Percentiles rank a stretch among this genome's conserved stretches.
These are phyloP conservation scores for Lepilemur septentrionalis DNA, from an alignment of 2,797 vertebrate species.

Conservation along the genomic window DNA sequence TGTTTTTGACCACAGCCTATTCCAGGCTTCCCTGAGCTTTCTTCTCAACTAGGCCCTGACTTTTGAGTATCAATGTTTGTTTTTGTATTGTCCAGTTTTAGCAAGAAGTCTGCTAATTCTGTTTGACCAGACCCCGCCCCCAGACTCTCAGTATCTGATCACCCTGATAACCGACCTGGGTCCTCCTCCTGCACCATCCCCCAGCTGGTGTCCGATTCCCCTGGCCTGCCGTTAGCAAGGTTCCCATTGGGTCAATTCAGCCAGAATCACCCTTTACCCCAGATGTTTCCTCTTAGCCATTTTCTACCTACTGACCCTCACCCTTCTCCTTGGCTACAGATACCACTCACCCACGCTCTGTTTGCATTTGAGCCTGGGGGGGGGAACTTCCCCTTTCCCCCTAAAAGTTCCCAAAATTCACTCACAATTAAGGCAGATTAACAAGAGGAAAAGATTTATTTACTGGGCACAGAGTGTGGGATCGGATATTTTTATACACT, in stretches of 20 bases:
- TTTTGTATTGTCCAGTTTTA: neutral
- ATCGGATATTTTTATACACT: no score
- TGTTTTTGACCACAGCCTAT: neutral
- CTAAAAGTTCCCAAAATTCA: no score
- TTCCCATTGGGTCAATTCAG: neutral
- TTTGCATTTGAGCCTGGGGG: no score
- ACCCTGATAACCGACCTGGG: neutral
- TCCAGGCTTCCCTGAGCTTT: neutral
- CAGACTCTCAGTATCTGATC: no score
- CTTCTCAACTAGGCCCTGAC: neutral
- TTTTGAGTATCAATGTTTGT: neutral
- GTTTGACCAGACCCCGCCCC: neutral
- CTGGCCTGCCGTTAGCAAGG: neutral
- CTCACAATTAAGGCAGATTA: no score
- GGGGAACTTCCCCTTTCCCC: no score
- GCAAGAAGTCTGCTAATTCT: neutral
- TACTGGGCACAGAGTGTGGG: no score
- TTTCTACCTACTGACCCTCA: no score
- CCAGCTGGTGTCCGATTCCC: neutral
- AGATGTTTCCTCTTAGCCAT: neutral
- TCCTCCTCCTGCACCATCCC: neutral
- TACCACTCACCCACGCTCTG: accelerated
- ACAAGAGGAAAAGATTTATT: no score
- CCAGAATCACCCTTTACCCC: neutral
- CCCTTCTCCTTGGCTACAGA: neutral